Conservation (phyloP, 2,888 invertebrate species). For the Nomada lathburiana region DNA sequence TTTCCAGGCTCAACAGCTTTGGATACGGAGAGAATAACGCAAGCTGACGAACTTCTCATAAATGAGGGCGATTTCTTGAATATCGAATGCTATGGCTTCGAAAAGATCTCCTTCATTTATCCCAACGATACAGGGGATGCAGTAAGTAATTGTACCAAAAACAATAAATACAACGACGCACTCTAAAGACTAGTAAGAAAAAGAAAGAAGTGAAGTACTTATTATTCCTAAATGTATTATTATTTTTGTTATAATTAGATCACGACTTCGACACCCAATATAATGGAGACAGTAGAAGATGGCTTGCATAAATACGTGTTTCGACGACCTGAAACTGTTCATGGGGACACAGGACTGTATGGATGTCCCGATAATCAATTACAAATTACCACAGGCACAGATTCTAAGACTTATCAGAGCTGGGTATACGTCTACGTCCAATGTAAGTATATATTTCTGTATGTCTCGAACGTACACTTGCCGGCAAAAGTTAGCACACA, state of each 20-base stretch:
- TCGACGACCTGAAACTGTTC: slow-evolving; percentile 63
- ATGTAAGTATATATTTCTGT: slow-evolving; percentile 71
- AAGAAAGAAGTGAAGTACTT: too few relatives aligned
- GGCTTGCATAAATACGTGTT: slow-evolving; percentile 57
- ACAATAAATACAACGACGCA: too few relatives aligned
- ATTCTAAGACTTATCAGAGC: slow-evolving; percentile 62
- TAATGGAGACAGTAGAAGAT: slow-evolving; percentile 19
- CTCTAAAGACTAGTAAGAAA: too few relatives aligned
- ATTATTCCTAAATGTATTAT: too few relatives aligned
- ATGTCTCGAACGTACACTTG: not conserved
- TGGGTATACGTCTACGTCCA: slow-evolving; percentile 80
- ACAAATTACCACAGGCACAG: slow-evolving; percentile 39
- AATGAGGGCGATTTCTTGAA: slow-evolving; percentile 75
- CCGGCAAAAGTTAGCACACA: too few relatives aligned
- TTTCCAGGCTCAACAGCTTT: slow-evolving; percentile 59
- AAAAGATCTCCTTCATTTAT: slow-evolving; percentile 69
- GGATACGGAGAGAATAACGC: slow-evolving; percentile 62
- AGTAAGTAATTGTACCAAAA: slow-evolving; percentile 27
- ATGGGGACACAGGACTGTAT: slow-evolving; percentile 81
- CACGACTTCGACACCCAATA: slow-evolving; percentile 55
- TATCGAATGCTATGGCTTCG: slow-evolving; percentile 68
- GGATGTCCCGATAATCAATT: slow-evolving; percentile 74
- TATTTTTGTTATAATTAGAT: slow-evolving; percentile 44
- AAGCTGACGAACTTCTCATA: slow-evolving; percentile 65
- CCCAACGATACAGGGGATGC: slow-evolving; percentile 52